phyloP scores from a whole-genome alignment of 2,888 invertebrate species.

The Hypolimnas misippus region DNA sequence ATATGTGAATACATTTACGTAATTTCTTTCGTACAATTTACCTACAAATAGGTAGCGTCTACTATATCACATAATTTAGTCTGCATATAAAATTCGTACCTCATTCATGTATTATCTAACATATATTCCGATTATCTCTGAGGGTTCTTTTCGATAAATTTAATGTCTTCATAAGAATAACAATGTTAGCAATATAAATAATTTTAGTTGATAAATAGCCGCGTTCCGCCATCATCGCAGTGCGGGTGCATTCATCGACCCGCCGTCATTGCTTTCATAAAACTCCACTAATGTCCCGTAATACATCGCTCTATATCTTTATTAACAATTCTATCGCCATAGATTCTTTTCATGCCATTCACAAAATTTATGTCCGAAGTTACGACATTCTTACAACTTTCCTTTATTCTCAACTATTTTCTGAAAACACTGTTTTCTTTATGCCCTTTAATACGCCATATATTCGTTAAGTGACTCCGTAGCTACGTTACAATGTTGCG shows the following conservation, averaged over 20 bases:
- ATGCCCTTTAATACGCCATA: constrained; percentile 79
- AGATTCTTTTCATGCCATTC: constrained; percentile 75
- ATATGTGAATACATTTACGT: too few relatives aligned
- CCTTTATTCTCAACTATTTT: constrained; percentile 79
- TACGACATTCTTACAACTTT: constrained; percentile 79
- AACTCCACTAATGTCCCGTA: constrained; percentile 78
- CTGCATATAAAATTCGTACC: too few relatives aligned
- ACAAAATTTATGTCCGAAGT: constrained; percentile 77
- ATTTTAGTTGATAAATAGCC: constrained; percentile 59
- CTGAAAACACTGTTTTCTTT: constrained; percentile 83
- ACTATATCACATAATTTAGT: too few relatives aligned
- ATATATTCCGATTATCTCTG: too few relatives aligned
- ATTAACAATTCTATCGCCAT: constrained; percentile 80
- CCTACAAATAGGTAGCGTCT: too few relatives aligned
- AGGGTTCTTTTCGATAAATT: constrained; percentile 5
- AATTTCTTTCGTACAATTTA: too few relatives aligned
- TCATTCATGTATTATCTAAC: too few relatives aligned
- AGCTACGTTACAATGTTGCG: constrained; percentile 73
- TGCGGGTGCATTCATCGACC: constrained; percentile 70
- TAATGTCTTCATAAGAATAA: constrained; percentile 27
- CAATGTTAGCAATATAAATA: constrained; percentile 22
- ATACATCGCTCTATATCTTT: constrained; percentile 81
- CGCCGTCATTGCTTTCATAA: constrained; percentile 69
- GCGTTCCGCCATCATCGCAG: constrained; percentile 47
- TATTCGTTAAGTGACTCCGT: constrained; percentile 77